Evolutionary conservation across 2,888 invertebrate species (phyloP).

Genomic region (Apamea anceps): DNA sequence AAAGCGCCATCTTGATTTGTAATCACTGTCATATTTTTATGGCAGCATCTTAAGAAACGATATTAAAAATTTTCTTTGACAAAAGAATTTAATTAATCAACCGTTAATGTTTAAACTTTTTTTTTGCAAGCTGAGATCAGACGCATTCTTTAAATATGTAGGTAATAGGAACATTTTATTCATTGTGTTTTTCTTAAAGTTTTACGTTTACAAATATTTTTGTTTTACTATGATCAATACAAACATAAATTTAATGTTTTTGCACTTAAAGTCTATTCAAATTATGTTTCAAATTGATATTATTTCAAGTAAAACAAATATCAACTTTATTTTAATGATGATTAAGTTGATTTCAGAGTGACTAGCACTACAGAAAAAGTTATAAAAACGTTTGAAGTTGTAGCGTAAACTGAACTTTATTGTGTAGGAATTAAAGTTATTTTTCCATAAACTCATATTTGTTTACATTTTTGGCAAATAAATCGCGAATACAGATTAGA

Average conservation of each 20-base stretch:
- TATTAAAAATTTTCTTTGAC: conserved; percentile 25
- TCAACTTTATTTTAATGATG: no score
- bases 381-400: no score
- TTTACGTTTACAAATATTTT: not conserved
- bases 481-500: no score
- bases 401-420: no score
- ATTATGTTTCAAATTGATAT: no score
- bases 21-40: conserved; percentile 20
- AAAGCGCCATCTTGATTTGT: not conserved
- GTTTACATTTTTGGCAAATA: no score
- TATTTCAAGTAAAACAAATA: no score
- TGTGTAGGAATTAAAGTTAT: no score
- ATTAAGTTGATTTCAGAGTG: no score
- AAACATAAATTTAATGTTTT: no score
- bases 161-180: not conserved
- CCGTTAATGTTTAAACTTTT: not conserved
- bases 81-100: conserved; percentile 29
- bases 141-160: not conserved
- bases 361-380: no score
- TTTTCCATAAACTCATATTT: no score
- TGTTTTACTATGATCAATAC: not conserved
- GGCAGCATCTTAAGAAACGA: not conserved
- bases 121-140: conserved; percentile 1
- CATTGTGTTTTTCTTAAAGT: not conserved
- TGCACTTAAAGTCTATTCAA: not conserved